phyloP scores from a whole-genome alignment of 1,140 invertebrate genomes.

The Brachionus asplanchnoidis region DNA sequence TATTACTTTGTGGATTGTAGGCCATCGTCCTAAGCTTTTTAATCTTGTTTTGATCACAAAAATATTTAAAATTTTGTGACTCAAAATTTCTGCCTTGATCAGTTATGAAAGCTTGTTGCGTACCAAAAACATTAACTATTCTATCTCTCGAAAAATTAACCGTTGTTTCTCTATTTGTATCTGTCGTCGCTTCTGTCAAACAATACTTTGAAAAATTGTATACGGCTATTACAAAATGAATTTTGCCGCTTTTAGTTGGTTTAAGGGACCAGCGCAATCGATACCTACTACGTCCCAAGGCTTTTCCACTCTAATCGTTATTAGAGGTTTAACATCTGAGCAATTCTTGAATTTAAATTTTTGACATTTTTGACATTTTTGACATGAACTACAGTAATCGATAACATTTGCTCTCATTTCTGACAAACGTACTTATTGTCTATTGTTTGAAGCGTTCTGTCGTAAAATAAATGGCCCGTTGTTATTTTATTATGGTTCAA shows the following conservation, averaged over 20 bases:
- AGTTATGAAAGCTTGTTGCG: background rate
- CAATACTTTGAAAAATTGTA: background rate
- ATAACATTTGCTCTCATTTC: background rate
- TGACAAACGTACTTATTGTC: background rate
- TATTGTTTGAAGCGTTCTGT: background rate
- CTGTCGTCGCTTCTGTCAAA: background rate
- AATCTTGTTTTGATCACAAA: background rate
- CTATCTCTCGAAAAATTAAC: background rate
- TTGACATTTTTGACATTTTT: background rate
- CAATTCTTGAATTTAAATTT: background rate
- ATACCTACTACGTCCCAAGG: background rate
- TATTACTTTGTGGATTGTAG: constrained; percentile 49
- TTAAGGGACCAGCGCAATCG: background rate
- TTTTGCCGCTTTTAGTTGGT: background rate
- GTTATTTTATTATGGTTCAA: background rate
- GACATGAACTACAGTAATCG: background rate
- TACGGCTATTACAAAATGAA: background rate
- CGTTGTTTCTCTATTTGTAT: background rate
- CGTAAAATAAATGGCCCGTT: background rate
- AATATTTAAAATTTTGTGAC: constrained; percentile 41
- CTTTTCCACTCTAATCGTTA: background rate
- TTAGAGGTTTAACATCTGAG: background rate
- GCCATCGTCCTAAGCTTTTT: constrained; percentile 45
- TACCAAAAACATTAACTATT: background rate
- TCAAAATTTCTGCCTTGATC: constrained; percentile 44